Conservation (phyloP, 2,113 vertebrate species). For the Ivindomyrus marchei region DNA sequence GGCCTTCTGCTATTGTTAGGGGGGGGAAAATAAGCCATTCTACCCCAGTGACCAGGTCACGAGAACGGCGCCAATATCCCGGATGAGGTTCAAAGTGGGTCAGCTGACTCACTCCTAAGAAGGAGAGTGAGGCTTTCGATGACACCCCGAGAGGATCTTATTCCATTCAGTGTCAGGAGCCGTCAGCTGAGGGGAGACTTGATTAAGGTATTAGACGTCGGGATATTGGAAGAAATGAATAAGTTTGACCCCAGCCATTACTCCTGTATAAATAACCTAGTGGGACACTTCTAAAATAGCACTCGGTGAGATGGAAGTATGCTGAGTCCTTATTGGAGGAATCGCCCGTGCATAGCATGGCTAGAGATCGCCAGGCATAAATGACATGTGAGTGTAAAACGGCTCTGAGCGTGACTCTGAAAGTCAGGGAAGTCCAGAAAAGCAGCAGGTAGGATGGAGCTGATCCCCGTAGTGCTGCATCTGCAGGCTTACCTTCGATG, state of each 20-base stretch:
- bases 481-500: constrained; percentile 79
- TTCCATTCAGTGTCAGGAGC: background rate
- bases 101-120: background rate
- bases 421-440: background rate
- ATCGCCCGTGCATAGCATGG: background rate
- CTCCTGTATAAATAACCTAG: background rate
- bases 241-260: constrained; percentile 2
- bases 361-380: background rate
- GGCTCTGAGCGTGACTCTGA: background rate
- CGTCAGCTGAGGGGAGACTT: background rate
- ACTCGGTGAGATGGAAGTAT: background rate
- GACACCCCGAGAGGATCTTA: background rate
- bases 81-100: constrained; percentile 2
- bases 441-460: background rate
- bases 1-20: background rate
- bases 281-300: background rate
- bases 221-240: constrained; percentile 10
- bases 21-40: background rate
- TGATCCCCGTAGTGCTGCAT: background rate
- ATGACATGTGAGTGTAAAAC: background rate
- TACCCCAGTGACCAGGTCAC: constrained; percentile 14
- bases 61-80: background rate
- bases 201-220: constrained; percentile 6
- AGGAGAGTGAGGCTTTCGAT: background rate
- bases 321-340: background rate